A percentile compares a stretch with the other conserved stretches of the same genome.
These are phyloP conservation scores for Lepilemur ruficaudatus DNA, from an alignment of 2,797 vertebrate species.

Conservation along the genomic window DNA sequence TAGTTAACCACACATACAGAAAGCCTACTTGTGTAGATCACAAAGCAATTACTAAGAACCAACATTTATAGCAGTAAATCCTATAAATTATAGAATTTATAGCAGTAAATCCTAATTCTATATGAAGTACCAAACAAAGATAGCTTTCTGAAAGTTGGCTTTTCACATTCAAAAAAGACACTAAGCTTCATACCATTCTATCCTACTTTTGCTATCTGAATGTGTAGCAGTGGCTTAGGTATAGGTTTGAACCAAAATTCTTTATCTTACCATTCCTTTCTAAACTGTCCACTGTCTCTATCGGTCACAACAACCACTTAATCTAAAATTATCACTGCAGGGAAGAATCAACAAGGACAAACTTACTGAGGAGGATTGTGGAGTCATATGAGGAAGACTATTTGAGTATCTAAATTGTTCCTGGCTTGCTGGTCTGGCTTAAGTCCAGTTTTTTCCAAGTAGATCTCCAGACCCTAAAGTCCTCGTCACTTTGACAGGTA, in stretches of 20 bases:
- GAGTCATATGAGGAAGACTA: not conserved
- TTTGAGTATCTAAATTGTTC: not conserved
- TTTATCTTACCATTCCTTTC: not conserved
- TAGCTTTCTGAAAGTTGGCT: not conserved
- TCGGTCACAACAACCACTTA: not conserved
- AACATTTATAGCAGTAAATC: not conserved
- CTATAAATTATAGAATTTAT: not conserved
- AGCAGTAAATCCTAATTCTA: constrained; percentile 17
- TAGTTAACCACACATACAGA: not conserved
- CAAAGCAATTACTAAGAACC: not conserved
- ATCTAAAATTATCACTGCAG: not conserved
- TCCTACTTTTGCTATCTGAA: not conserved
- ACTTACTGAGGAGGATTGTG: not conserved
- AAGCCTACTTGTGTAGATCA: constrained; percentile 5
- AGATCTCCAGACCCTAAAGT: not conserved
- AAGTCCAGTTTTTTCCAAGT: not conserved
- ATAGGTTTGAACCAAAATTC: not conserved
- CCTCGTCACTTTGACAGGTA: not conserved
- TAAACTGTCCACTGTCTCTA: not conserved
- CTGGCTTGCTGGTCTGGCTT: not conserved
- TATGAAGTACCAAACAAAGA: not conserved
- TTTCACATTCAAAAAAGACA: constrained; percentile 19
- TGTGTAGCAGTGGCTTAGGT: not conserved
- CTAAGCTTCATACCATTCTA: not conserved
- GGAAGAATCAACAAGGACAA: not conserved